A percentile compares a stretch with the other conserved stretches of the same genome.
These are phyloP conservation scores for Azemiops feae DNA, from an alignment of 2,113 vertebrate genomes.

Conservation along the genomic window DNA sequence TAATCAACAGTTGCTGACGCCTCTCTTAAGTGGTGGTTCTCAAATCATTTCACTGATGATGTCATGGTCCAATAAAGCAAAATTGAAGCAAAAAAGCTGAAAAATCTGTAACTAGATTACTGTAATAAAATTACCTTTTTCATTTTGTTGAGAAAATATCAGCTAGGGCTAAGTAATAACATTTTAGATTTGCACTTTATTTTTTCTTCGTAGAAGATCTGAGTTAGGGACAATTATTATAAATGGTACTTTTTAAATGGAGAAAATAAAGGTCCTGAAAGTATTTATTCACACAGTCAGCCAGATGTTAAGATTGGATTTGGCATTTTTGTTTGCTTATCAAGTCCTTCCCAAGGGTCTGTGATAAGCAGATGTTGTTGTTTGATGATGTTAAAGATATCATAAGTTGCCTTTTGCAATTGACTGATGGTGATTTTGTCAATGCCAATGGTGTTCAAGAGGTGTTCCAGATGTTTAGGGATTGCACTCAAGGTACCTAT, in stretches of 20 bases:
- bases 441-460: background rate
- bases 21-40: background rate
- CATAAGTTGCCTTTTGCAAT: background rate
- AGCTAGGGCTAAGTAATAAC: background rate
- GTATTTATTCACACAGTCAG: background rate
- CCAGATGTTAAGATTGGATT: background rate
- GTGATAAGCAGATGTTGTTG: background rate
- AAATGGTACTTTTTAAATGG: background rate
- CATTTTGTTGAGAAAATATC: background rate
- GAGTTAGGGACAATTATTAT: background rate
- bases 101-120: background rate
- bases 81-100: background rate
- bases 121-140: background rate
- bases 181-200: background rate
- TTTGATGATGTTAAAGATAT: background rate
- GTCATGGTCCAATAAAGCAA: background rate
- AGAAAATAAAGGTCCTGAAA: background rate
- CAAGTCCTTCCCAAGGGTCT: background rate
- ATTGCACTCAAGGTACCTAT: background rate
- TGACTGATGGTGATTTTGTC: background rate
- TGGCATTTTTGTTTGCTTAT: background rate
- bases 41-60: background rate
- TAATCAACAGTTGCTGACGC: background rate
- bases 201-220: background rate
- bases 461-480: background rate